phyloP scores from a whole-genome alignment of 1,140 invertebrate genomes.

The Hestina assimilis region DNA sequence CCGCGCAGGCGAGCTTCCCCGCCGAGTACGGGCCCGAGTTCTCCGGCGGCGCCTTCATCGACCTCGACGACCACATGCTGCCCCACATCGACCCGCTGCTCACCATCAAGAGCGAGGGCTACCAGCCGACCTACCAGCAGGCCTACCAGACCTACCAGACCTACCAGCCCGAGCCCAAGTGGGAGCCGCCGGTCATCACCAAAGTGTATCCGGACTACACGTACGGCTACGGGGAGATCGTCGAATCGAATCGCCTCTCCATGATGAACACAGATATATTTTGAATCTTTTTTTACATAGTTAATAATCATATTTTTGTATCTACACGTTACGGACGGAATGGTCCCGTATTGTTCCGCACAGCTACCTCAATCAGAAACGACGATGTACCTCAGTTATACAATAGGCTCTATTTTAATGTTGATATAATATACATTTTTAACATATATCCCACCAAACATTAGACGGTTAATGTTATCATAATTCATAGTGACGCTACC shows the following conservation, averaged over 20 bases:
- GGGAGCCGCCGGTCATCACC: constrained; percentile 49
- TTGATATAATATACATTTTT: constrained; percentile 61
- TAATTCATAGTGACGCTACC: constrained; percentile 71
- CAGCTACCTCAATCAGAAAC: constrained; percentile 66
- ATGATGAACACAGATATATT: constrained; percentile 51
- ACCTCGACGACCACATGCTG: constrained; percentile 52
- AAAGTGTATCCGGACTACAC: constrained; percentile 34
- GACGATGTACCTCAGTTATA: constrained; percentile 70
- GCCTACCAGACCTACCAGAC: background rate
- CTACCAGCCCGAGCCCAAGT: constrained; percentile 20
- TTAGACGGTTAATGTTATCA: constrained; percentile 62
- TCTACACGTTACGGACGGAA: background rate
- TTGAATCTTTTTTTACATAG: constrained; percentile 44
- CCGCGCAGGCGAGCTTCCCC: constrained; percentile 20
- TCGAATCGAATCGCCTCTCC: constrained; percentile 37
- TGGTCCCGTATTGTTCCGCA: constrained; percentile 28
- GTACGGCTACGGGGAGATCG: constrained; percentile 31
- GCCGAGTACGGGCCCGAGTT: constrained; percentile 66
- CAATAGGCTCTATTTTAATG: constrained; percentile 68
- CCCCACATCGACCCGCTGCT: constrained; percentile 64
- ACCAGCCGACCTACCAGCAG: background rate
- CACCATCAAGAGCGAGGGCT: constrained; percentile 35
- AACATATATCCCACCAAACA: constrained; percentile 73
- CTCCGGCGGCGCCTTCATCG: constrained; percentile 30
- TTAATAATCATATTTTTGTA: constrained; percentile 39